A percentile compares a stretch with the other conserved stretches of the same genome.
phyloP scores from a whole-genome alignment of 2,113 vertebrate species.

The Naja naja region DNA sequence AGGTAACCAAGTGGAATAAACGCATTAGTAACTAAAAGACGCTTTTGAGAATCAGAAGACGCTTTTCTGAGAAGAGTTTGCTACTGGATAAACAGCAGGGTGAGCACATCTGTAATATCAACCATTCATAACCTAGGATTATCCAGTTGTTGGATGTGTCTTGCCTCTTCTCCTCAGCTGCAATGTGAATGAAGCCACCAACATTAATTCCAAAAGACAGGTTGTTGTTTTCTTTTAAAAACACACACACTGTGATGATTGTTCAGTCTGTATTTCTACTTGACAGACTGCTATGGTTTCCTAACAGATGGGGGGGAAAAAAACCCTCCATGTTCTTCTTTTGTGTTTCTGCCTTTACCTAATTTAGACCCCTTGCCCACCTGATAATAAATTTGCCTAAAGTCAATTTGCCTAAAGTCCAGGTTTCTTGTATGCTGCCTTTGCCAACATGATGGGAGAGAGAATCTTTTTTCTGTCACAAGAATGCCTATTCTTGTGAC shows the following conservation, averaged over 20 bases:
- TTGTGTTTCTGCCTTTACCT: neutral
- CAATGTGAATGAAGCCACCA: neutral
- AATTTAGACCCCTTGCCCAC: neutral
- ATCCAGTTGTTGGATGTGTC: neutral
- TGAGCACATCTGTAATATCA: neutral
- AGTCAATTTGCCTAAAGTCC: too few relatives aligned
- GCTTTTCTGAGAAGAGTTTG: conserved; percentile 17
- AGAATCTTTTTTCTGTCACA: too few relatives aligned
- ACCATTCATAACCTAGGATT: neutral
- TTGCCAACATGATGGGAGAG: too few relatives aligned
- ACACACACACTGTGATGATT: neutral
- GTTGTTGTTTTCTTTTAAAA: neutral
- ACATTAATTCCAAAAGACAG: neutral
- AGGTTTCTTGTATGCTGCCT: too few relatives aligned
- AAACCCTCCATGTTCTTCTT: neutral
- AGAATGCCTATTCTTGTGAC: too few relatives aligned
- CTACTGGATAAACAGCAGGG: conserved; percentile 3
- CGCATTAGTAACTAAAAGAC: conserved; percentile 37
- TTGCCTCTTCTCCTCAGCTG: neutral
- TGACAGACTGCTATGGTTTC: neutral
- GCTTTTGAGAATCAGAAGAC: conserved; percentile 4
- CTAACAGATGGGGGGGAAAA: neutral
- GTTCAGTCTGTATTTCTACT: neutral
- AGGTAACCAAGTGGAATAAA: conserved; percentile 25
- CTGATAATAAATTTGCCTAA: neutral